Conservation (phyloP, 2,888 invertebrate species). For the Drosophila buzzatii region DNA sequence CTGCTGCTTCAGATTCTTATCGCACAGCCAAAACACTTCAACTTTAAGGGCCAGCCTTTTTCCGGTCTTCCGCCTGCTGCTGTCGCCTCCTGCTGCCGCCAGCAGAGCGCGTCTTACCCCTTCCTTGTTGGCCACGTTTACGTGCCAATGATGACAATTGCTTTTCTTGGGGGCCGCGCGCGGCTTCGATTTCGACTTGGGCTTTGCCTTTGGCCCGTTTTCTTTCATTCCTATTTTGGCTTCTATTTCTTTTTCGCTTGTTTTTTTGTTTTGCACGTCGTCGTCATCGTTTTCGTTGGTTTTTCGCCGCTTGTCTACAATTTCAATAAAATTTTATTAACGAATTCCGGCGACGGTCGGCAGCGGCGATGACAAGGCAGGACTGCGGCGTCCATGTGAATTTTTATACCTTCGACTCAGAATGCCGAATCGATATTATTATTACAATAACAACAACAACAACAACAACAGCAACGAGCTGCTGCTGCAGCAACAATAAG, state of each 20-base stretch:
- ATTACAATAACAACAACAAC: conserved; percentile 75
- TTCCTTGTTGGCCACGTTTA: conserved; percentile 54
- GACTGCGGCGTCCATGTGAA: conserved; percentile 48
- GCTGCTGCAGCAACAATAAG: neutral
- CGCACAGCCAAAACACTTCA: conserved; percentile 73
- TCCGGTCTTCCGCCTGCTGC: conserved; percentile 54
- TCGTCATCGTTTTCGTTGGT: conserved; percentile 65
- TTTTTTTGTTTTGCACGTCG: conserved; percentile 80
- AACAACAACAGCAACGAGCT: conserved; percentile 47
- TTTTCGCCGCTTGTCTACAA: conserved; percentile 84
- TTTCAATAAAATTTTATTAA: conserved; percentile 85
- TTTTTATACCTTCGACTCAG: conserved; percentile 68
- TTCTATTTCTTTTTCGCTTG: conserved; percentile 30
- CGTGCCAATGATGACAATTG: conserved; percentile 83
- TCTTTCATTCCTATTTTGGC: conserved; percentile 27
- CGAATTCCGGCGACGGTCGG: conserved; percentile 82
- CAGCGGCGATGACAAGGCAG: conserved; percentile 71
- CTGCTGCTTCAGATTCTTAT: conserved; percentile 76
- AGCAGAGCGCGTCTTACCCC: conserved; percentile 5
- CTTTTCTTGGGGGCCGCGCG: conserved; percentile 73
- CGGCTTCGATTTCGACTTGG: conserved; percentile 56
- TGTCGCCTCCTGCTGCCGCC: neutral
- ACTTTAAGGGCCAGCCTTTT: conserved; percentile 71
- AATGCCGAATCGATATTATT: conserved; percentile 78
- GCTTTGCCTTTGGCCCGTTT: conserved; percentile 43